phyloP scores from a whole-genome alignment of 2,113 vertebrate genomes.

The Scophthalmus maximus region DNA sequence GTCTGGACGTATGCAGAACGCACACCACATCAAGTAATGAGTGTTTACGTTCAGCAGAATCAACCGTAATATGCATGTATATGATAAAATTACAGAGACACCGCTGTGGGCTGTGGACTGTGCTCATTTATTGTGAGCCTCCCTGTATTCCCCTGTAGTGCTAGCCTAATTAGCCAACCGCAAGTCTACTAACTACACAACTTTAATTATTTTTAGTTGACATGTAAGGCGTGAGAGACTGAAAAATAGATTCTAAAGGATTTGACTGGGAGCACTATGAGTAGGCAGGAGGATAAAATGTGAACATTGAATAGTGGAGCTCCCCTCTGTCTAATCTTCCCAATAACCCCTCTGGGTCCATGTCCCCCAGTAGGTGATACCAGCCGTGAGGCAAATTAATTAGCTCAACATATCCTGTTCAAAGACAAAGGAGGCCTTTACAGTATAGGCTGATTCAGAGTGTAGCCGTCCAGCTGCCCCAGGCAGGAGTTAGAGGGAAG shows the following conservation, averaged over 20 bases:
- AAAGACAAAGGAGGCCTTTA: conserved; percentile 35
- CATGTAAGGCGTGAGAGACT: conserved; percentile 33
- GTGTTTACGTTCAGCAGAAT: conserved; percentile 34
- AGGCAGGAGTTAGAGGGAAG: conserved; percentile 20
- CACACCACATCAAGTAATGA: conserved; percentile 22
- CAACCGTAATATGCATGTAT: conserved; percentile 19
- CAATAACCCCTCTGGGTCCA: conserved; percentile 31
- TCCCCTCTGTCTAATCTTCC: conserved; percentile 34
- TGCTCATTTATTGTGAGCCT: conserved; percentile 56
- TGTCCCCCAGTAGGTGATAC: conserved; percentile 38
- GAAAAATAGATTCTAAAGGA: conserved; percentile 27
- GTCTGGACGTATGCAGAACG: conserved; percentile 33
- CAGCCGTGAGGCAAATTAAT: conserved; percentile 66
- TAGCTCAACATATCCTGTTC: conserved; percentile 54
- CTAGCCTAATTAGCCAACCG: conserved; percentile 62
- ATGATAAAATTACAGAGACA: conserved; percentile 30
- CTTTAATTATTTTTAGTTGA: conserved; percentile 48
- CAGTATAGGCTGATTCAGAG: conserved; percentile 16
- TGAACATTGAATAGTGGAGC: conserved; percentile 17
- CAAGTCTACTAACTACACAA: conserved; percentile 26
- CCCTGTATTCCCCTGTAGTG: conserved; percentile 56
- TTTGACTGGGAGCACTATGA: conserved; percentile 2
- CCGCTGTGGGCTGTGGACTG: conserved; percentile 40
- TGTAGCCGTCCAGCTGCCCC: conserved; percentile 32
- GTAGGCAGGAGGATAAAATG: conserved; percentile 3